Percentiles rank a stretch among this genome's conserved stretches.
Evolutionary conservation across 2,113 vertebrate species (phyloP).

Genomic region (Columbina picui): DNA sequence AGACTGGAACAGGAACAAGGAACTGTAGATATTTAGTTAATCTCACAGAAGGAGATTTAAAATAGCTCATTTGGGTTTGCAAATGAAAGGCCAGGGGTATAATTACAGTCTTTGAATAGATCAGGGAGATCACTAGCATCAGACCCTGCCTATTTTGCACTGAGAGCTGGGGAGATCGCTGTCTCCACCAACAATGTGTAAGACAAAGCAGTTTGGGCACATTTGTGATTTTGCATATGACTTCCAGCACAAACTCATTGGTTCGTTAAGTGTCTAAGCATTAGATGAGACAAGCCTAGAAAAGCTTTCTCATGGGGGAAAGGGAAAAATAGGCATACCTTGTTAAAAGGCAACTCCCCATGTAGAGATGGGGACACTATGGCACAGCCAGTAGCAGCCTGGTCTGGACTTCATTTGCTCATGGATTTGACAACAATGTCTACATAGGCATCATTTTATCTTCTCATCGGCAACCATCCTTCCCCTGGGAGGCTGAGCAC

Average conservation of each 20-base stretch:
- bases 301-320: not conserved
- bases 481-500: not conserved
- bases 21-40: not conserved
- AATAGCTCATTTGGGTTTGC: not conserved
- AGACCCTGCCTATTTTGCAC: not conserved
- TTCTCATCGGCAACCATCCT: not conserved
- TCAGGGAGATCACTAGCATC: not conserved
- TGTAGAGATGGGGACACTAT: not conserved
- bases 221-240: not conserved
- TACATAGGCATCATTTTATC: not conserved
- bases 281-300: not conserved
- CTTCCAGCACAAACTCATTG: not conserved
- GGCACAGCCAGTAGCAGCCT: not conserved
- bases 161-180: not conserved
- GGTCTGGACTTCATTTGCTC: not conserved
- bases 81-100: not conserved
- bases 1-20: not conserved
- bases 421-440: not conserved
- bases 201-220: not conserved
- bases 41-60: not conserved
- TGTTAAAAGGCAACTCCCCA: not conserved
- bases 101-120: not conserved
- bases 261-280: not conserved
- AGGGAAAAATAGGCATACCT: not conserved
- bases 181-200: accelerated